Evolutionary conservation across 2,888 invertebrate species (phyloP), one percentile per base, ranked within the genome.

Genomic region (Cyclophora punctaria): DNA sequence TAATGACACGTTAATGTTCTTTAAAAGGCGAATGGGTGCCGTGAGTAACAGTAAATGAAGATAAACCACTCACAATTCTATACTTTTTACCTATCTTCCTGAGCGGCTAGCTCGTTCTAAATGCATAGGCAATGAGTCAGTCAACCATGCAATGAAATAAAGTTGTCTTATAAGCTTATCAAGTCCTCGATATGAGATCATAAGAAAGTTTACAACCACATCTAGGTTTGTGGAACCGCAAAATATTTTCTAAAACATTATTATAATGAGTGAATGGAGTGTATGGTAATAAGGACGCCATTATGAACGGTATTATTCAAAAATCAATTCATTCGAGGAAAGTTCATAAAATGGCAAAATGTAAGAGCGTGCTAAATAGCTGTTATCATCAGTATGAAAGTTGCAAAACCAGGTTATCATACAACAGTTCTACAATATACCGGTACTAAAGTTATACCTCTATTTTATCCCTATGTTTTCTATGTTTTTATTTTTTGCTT

Each of bases 71-170:
- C 75, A 80, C 76, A 78, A 75, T 79, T 83, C 74, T 72, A 75
- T 76, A 56, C 70, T 71, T 83, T 85, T 83, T 83, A 77, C 78
- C 78, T 81, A 83, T 80, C 80, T 79, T 69, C 76, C 76, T 76
- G 74, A 82, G 79, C 80, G 78, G 80, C 80, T 73, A 73, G 78
- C 71, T 73, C 64, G 79, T 70, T 83, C 83, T 60, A 71, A 84
- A 88, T 87, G 82, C 87, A 87, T 85, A 78, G 68, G 67, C 81
- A 80, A 87, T 87, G 88, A 87, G 77, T 87, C 87, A 87, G 79
- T 80, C 75, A 72, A 80, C 72, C 82, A 67, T 75, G 57, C 60
- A 63, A 50, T 47, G 20, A 51, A 52, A 62, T 52, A 47, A 49
- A 45, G 41, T 37, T 35, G 43, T 34, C 7, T 44, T 44, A 40